phyloP scores from a whole-genome alignment of 1,140 invertebrate genomes.

The Drosophila chauvacae region DNA sequence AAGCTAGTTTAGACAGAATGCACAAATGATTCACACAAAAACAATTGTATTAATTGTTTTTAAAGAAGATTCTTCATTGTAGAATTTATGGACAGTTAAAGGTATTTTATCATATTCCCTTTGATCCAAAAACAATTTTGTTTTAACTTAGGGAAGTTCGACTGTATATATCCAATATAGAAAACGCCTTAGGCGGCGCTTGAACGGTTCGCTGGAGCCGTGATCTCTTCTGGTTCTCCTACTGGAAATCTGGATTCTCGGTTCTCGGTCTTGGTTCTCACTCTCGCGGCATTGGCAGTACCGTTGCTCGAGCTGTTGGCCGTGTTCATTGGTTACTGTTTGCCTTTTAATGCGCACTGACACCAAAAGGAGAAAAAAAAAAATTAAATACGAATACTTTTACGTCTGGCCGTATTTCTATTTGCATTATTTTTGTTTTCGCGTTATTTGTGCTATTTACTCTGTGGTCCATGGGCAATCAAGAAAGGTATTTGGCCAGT shows the following conservation, averaged over 20 bases:
- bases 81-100: too few relatives aligned
- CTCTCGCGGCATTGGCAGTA: constrained; percentile 61
- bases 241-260: constrained; percentile 49
- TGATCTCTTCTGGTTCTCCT: constrained; percentile 29
- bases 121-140: background rate
- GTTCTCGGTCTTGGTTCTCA: constrained; percentile 59
- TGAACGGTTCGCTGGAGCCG: constrained; percentile 32
- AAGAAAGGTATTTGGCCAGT: constrained; percentile 71
- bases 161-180: constrained; percentile 3
- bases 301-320: constrained; percentile 60
- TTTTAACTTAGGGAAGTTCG: background rate
- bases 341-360: constrained; percentile 64
- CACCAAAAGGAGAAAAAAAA: constrained; percentile 45
- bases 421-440: constrained; percentile 43
- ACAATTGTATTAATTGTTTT: too few relatives aligned
- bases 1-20: background rate
- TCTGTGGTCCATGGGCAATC: constrained; percentile 64
- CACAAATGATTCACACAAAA: too few relatives aligned
- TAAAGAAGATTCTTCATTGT: too few relatives aligned
- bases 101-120: background rate
- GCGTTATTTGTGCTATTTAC: constrained; percentile 68
- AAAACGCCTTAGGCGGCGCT: constrained; percentile 28
- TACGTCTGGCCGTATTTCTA: constrained; percentile 43
- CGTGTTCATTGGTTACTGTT: constrained; percentile 50
- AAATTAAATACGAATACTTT: constrained; percentile 23